Conservation (phyloP, 2,113 vertebrate genomes). For the Gyps fulvus region DNA sequence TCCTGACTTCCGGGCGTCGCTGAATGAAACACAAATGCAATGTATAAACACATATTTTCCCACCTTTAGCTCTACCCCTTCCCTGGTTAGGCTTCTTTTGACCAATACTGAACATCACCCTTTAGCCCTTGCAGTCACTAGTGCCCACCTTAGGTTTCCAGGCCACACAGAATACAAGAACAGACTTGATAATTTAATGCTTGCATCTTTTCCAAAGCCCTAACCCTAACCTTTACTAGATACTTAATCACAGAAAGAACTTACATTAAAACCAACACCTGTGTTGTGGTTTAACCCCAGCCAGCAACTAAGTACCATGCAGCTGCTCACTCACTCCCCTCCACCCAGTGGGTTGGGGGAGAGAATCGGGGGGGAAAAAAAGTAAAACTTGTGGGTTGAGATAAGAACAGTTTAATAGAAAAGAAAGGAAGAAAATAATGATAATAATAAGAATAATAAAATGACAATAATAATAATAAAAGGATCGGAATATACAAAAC, state of each 20-base stretch:
- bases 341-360: no score
- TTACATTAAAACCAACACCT: not conserved
- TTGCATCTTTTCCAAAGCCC: not conserved
- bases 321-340: no score
- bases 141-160: not conserved
- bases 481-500: no score
- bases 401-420: no score
- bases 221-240: not conserved
- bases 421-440: no score
- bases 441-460: no score
- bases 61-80: not conserved
- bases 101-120: not conserved
- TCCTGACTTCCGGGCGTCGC: not conserved
- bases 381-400: no score
- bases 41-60: accelerated
- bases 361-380: no score
- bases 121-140: not conserved
- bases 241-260: slow-evolving; percentile 3
- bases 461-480: no score
- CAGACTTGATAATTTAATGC: not conserved
- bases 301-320: no score
- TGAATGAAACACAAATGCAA: not conserved
- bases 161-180: not conserved
- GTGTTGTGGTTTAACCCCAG: no score
- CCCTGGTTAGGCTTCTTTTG: not conserved